Evolutionary conservation across 1,140 invertebrate species (phyloP).

Genomic region (Ectropis grisescens): DNA sequence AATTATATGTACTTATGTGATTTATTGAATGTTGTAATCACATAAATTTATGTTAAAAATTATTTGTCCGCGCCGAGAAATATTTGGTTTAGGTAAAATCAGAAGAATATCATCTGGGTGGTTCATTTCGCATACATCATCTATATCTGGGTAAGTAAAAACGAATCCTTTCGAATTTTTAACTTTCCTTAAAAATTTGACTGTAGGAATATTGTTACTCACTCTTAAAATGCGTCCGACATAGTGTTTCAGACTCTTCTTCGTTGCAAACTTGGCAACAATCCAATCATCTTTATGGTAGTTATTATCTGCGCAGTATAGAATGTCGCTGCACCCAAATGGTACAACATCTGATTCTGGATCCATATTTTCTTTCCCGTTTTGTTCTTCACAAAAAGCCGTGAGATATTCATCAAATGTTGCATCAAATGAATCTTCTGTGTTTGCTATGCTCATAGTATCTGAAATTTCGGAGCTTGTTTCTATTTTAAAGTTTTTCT

Average conservation of each 20-base stretch:
- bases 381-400: not conserved
- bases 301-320: conserved; percentile 8
- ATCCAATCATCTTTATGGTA: conserved; percentile 10
- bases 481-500: too few relatives aligned
- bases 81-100: conserved; percentile 12
- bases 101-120: conserved; percentile 13
- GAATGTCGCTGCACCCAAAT: conserved; percentile 7
- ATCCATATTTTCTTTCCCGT: conserved; percentile 10
- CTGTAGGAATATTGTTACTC: conserved; percentile 6
- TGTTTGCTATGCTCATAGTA: not conserved
- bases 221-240: conserved; percentile 16
- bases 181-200: conserved; percentile 17
- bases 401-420: conserved; percentile 1
- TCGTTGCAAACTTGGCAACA: conserved; percentile 14
- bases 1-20: too few relatives aligned
- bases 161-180: conserved; percentile 16
- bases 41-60: conserved; percentile 15
- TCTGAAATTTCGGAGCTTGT: too few relatives aligned
- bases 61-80: conserved; percentile 16
- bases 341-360: conserved; percentile 1
- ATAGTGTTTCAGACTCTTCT: conserved; percentile 21
- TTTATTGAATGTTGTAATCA: conserved; percentile 17
- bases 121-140: conserved; percentile 16
- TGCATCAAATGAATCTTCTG: not conserved
- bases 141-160: conserved; percentile 16